These are phyloP conservation scores for Paraescarpia echinospica DNA, from an alignment of 1,140 invertebrate species.

Conservation along the genomic window DNA sequence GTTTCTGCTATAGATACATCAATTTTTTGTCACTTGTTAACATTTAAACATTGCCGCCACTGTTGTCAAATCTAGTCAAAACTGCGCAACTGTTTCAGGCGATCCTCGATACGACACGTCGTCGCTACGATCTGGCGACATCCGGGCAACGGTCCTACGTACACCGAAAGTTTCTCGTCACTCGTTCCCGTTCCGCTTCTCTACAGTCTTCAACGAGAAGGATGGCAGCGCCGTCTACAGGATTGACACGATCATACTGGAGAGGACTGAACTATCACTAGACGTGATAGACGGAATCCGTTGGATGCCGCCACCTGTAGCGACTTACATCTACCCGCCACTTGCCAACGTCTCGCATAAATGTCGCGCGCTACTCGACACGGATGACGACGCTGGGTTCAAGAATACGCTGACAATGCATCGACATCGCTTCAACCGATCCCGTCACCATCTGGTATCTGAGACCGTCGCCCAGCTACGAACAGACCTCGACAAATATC, in stretches of 20 bases:
- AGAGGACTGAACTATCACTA: neutral
- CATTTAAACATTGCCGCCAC: too few relatives aligned
- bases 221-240: neutral
- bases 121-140: neutral
- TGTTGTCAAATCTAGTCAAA: too few relatives aligned
- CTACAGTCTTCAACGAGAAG: neutral
- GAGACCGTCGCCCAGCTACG: neutral
- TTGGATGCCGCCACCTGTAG: neutral
- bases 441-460: neutral
- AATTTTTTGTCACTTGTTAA: too few relatives aligned
- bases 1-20: too few relatives aligned
- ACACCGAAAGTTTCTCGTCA: neutral
- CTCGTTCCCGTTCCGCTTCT: neutral
- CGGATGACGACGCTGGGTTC: neutral
- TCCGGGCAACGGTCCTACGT: neutral
- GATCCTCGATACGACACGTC: neutral
- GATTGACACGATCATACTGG: neutral
- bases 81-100: neutral
- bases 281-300: neutral
- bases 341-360: neutral
- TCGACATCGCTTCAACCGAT: neutral
- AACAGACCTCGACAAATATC: neutral
- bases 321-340: neutral
- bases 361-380: neutral
- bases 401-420: neutral